Evolutionary conservation across 2,113 vertebrate species (phyloP), one percentile per base, ranked within the genome.

Genomic region (Phylloscopus whistleri): DNA sequence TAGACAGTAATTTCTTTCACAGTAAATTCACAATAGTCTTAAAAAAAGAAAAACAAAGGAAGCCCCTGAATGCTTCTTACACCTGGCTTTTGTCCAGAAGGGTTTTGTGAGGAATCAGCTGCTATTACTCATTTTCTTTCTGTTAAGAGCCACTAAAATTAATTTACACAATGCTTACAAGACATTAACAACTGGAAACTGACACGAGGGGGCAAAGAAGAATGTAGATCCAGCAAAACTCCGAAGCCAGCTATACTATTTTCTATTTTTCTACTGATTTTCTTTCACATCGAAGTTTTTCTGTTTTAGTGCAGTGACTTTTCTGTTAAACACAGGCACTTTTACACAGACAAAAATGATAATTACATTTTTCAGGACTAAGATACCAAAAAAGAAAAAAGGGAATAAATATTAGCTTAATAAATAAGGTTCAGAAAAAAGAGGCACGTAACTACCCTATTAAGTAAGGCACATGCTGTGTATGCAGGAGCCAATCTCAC

Each of bases 401-500:
- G 44, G 2, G 2, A 67, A 80, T 39, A 60, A 58, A 13, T 33
- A 55, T 22, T n/a, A 73, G 35, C 24, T 60, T 59, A 78, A 73
- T 70, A 84, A 82, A 67, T 10, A 23, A 63, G 7, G 17, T 64
- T 73, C 30, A 74, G 35, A 66, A 81, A 78, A 63, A 20, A 72
- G 8, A 73, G 10, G 10, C 7, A 74, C 19, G 3, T 18, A 74
- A 73, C 27, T 55, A 72, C 28, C 24, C 73, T 20, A 53, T 0
- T 30, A 43, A 69, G 9, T 16, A 87, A 82, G 28, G 43, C 33
- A 87, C 0, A 0, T 23, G 33, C 20, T 53, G 7, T 7, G 5
- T 19, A 44, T 24, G 37, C 15, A 26, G 3, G 21, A 86, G 41
- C 23, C 44, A 92, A 16, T 13, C 27, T 67, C 51, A 53, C 33